Percentiles rank a stretch among this genome's conserved stretches.
These are phyloP conservation scores for Gallinago nigripennis DNA, from an alignment of 2,797 vertebrate species.

Conservation along the genomic window DNA sequence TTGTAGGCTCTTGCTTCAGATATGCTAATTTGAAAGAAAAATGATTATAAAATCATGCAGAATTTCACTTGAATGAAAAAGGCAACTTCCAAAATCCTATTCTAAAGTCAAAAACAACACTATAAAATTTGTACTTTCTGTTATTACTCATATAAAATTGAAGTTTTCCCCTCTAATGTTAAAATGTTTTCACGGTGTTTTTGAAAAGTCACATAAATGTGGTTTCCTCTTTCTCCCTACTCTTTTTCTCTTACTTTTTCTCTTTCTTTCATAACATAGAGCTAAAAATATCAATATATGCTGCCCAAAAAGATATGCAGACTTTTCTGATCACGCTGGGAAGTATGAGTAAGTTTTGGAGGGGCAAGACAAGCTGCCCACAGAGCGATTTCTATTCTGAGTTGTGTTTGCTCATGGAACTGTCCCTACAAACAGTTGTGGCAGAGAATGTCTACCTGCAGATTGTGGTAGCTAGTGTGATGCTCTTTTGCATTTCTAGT, in stretches of 20 bases:
- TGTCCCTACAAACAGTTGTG: not conserved
- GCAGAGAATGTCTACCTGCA: not conserved
- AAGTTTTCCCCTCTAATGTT: not conserved
- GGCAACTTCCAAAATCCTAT: not conserved
- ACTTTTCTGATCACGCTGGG: not conserved
- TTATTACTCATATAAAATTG: not conserved
- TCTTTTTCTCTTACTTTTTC: not conserved
- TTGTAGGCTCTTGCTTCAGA: not conserved
- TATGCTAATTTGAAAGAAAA: not conserved
- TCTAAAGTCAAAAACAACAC: not conserved
- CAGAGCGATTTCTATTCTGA: not conserved
- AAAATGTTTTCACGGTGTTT: not conserved
- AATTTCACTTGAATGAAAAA: conserved; percentile 15
- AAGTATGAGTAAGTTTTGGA: not conserved
- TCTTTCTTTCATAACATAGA: not conserved
- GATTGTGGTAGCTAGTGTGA: not conserved
- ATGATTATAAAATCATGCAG: not conserved
- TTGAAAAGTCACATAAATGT: not conserved
- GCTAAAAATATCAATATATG: not conserved
- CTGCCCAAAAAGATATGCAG: not conserved
- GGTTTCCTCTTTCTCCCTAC: not conserved
- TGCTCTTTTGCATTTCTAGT: not conserved
- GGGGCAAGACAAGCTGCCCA: not conserved
- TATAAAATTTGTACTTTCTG: conserved; percentile 3
- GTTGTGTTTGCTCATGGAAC: not conserved